A percentile compares a stretch with the other conserved stretches of the same genome.
These are phyloP conservation scores for Trematomus bernacchii DNA, from an alignment of 2,797 vertebrate species.

Conservation along the genomic window DNA sequence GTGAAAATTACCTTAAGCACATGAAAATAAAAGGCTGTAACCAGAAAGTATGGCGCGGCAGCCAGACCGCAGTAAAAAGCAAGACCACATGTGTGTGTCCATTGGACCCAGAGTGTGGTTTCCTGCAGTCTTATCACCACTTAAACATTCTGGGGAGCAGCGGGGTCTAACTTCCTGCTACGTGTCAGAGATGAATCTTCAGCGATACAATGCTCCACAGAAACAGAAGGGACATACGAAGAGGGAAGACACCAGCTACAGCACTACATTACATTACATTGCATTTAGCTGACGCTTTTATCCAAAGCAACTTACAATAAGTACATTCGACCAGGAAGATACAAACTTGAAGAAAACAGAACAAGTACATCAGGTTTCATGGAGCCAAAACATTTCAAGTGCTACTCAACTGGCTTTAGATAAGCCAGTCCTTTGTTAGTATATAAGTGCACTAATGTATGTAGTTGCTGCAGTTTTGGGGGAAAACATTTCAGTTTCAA, in stretches of 20 bases:
- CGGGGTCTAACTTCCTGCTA: slow-evolving; percentile 10
- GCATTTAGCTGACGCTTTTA: no score
- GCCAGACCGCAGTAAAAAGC: slow-evolving; percentile 81
- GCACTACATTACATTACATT: no score
- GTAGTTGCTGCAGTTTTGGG: not conserved
- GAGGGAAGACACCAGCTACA: slow-evolving; percentile 1
- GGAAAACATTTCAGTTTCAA: not conserved
- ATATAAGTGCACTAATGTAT: no score
- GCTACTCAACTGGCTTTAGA: no score
- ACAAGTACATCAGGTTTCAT: no score
- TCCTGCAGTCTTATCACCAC: slow-evolving; percentile 58
- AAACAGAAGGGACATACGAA: slow-evolving; percentile 12
- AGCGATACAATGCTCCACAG: slow-evolving; percentile 30
- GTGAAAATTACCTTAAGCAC: slow-evolving; percentile 63
- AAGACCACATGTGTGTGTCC: slow-evolving; percentile 77
- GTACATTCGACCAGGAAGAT: no score
- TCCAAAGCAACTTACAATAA: no score
- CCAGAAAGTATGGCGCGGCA: slow-evolving; percentile 67
- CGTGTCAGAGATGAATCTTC: slow-evolving; percentile 49
- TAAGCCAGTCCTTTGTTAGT: no score
- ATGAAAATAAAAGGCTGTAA: slow-evolving; percentile 71
- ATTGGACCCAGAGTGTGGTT: slow-evolving; percentile 48
- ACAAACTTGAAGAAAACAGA: no score
- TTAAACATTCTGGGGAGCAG: slow-evolving; percentile 34
- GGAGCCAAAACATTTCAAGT: no score